Percentiles rank a stretch among this genome's conserved stretches.
These are phyloP conservation scores for Enteromius trimaculatus DNA, from an alignment of 2,797 vertebrate genomes.

Conservation along the genomic window DNA sequence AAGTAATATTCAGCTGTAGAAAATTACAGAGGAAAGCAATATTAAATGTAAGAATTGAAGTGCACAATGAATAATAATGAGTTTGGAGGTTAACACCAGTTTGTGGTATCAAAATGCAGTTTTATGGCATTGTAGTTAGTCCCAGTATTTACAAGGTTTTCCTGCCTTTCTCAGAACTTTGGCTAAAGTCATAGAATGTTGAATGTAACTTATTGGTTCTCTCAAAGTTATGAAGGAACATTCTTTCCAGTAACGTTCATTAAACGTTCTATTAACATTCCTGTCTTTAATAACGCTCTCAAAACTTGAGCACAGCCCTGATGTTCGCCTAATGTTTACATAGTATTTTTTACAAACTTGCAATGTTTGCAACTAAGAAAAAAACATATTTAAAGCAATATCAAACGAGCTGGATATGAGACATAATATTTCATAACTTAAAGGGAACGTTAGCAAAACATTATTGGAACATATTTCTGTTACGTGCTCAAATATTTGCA, in stretches of 20 bases:
- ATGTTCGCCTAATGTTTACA: neutral
- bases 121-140: neutral
- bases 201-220: neutral
- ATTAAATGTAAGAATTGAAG: neutral
- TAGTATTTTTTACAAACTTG: too few relatives aligned
- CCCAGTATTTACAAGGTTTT: neutral
- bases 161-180: neutral
- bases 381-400: neutral
- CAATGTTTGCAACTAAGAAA: neutral
- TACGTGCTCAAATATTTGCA: neutral
- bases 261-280: neutral
- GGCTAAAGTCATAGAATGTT: neutral
- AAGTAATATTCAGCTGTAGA: neutral
- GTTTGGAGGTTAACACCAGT: neutral
- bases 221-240: too few relatives aligned
- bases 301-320: neutral
- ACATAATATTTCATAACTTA: neutral
- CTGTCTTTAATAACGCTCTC: neutral
- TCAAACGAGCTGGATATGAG: neutral
- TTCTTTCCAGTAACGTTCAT: neutral
- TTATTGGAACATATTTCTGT: neutral
- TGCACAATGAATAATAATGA: neutral
- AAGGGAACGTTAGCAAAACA: neutral
- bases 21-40: neutral
- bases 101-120: neutral